Base-by-base conservation (phyloP, 2,113 vertebrate species). In the Amblyopsis rosae region DNA sequence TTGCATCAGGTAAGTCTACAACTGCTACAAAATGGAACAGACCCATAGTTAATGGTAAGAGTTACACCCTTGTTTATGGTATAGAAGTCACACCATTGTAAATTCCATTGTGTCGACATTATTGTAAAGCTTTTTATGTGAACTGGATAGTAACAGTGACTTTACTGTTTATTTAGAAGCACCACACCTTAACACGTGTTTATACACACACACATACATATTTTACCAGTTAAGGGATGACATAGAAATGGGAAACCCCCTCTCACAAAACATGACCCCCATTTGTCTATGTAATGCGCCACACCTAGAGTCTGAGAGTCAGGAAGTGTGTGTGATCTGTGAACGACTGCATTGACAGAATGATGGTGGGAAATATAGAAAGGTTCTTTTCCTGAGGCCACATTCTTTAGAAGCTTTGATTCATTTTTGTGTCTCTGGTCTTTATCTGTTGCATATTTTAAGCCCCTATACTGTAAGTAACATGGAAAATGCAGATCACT, bases 401-500 rank as follows among this genome's bases (percentile, higher is more conserved):
- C 26, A 80, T 74, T 82, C 53, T 65, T 83, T 67, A 62, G 17
- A 16, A 17, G 62, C 61, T 63, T 76, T 5, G 35, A 41, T 26
- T 26, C 65, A 9, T 70, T 4, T 69, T 50, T 59, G 13, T 35
- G 26, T 56, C 53, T 66, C 62, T 51, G 7, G 59, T 45, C 16
- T 9, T 63, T 49, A 33, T 6, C 9, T 46, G 26, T 41, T 41
- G 7, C 35, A 41, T 8, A 41, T 41, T 41, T 41, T 13, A 51
- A 17, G 41, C 46, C 51, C 6, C 58, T 33, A n/a, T 12, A 33
- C 4, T 6, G 41, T 51, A 61, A 45, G 55, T 41, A 51, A 11
- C 12, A 51, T 51, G 49, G 3, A 12, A 51, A 51, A 41, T 5
- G 49, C 15, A 51, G 12, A 26, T 26, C 48, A 32, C 1, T 0